A percentile compares a stretch with the other conserved stretches of the same genome.
phyloP scores from a whole-genome alignment of 2,888 invertebrate genomes.

The Ophonus ardosiacus region DNA sequence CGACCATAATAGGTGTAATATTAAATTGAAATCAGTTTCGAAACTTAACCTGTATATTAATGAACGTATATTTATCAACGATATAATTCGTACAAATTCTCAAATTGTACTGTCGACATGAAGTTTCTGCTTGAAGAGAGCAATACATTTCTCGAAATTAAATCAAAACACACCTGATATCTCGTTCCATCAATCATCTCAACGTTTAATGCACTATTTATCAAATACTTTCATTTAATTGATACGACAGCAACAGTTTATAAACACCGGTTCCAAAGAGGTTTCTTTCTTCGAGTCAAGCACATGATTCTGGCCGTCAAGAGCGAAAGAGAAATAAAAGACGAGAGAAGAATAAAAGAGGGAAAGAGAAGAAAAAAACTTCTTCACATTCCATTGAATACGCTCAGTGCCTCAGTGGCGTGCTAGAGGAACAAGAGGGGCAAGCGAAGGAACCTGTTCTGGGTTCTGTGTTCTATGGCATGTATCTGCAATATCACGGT shows the following conservation, averaged over 20 bases:
- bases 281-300: slow-evolving; percentile 35
- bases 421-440: slow-evolving; percentile 5
- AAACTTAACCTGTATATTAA: too few species aligned
- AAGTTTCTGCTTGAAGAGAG: too few species aligned
- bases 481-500: slow-evolving; percentile 63
- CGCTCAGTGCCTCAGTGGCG: slow-evolving; percentile 26
- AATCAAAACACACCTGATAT: slow-evolving; percentile 52
- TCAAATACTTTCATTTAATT: slow-evolving; percentile 62
- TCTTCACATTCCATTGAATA: slow-evolving; percentile 61
- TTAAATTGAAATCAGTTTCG: too few species aligned
- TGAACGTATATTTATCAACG: too few species aligned
- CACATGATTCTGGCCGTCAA: slow-evolving; percentile 51
- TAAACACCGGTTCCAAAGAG: slow-evolving; percentile 40
- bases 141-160: slow-evolving; percentile 14
- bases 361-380: slow-evolving; percentile 45
- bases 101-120: too few species aligned
- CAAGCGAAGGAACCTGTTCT: slow-evolving; percentile 36
- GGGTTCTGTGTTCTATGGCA: slow-evolving; percentile 46
- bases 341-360: slow-evolving; percentile 52
- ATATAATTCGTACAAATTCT: too few species aligned
- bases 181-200: slow-evolving; percentile 47
- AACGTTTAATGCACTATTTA: slow-evolving; percentile 58
- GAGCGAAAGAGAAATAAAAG: slow-evolving; percentile 54
- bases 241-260: slow-evolving; percentile 62
- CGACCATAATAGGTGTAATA: too few species aligned